phyloP scores from a whole-genome alignment of 1,140 invertebrate species.

The Drosophila sulfurigaster region DNA sequence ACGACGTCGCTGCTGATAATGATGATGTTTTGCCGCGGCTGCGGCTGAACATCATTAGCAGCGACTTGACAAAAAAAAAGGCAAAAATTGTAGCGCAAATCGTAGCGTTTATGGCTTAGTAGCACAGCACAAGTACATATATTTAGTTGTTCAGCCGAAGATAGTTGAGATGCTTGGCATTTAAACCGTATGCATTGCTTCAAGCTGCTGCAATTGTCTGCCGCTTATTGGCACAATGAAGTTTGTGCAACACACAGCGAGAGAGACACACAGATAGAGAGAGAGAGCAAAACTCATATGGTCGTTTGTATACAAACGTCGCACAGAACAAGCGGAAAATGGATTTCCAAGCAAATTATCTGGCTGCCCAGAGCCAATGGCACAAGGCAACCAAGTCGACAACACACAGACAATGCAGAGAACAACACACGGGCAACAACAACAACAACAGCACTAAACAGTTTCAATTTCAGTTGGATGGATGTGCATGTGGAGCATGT shows the following conservation, averaged over 20 bases:
- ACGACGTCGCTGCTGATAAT: slow-evolving; percentile 10
- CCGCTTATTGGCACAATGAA: slow-evolving; percentile 41
- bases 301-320: slow-evolving; percentile 34
- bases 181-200: slow-evolving; percentile 18
- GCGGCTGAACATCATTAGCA: slow-evolving; percentile 42
- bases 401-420: slow-evolving; percentile 11
- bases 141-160: neutral
- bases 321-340: slow-evolving; percentile 74
- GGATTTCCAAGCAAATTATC: slow-evolving; percentile 83
- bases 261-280: neutral
- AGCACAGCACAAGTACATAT: neutral
- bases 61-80: slow-evolving; percentile 24
- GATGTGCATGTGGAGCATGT: slow-evolving; percentile 9
- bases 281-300: slow-evolving; percentile 15
- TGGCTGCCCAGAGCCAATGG: slow-evolving; percentile 47
- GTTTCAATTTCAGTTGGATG: slow-evolving; percentile 73
- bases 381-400: slow-evolving; percentile 3
- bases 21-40: slow-evolving; percentile 13
- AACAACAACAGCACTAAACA: slow-evolving; percentile 66
- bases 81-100: slow-evolving; percentile 23
- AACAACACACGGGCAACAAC: slow-evolving; percentile 40
- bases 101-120: slow-evolving; percentile 12
- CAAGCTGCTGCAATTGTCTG: slow-evolving; percentile 31
- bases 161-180: slow-evolving; percentile 7
- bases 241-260: slow-evolving; percentile 15